A percentile compares a stretch with the other conserved stretches of the same genome.
These are phyloP conservation scores for Lepidocyrtinus sp. DNA, from an alignment of 2,888 invertebrate genomes.

Conservation along the genomic window DNA sequence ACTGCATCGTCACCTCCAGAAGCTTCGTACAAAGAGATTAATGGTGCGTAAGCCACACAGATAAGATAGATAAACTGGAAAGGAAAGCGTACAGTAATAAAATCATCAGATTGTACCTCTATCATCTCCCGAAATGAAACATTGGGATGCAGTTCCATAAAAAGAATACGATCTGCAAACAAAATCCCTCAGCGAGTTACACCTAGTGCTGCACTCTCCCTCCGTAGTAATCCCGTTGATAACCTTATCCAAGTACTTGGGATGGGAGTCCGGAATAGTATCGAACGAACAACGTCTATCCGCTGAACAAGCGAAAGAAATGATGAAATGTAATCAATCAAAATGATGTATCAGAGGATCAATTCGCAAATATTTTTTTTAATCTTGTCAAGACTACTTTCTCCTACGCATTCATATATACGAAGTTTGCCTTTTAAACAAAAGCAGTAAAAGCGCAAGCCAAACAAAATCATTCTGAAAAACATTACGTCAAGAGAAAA, in stretches of 20 bases:
- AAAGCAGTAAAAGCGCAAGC: too few species aligned
- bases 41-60: background rate
- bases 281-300: constrained; percentile 71
- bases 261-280: constrained; percentile 71
- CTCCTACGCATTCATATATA: constrained; percentile 4
- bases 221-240: constrained; percentile 72
- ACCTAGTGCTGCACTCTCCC: constrained; percentile 72
- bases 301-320: constrained; percentile 56
- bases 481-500: background rate
- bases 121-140: constrained; percentile 73
- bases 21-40: constrained; percentile 42
- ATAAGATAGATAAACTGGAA: background rate
- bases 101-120: constrained; percentile 70
- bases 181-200: constrained; percentile 72
- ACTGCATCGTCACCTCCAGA: constrained; percentile 71
- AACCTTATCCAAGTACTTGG: constrained; percentile 72
- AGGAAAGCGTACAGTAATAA: background rate
- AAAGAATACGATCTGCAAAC: constrained; percentile 73
- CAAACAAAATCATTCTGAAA: background rate
- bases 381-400: background rate
- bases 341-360: constrained; percentile 52
- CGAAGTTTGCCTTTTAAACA: background rate
- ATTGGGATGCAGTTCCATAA: constrained; percentile 73
- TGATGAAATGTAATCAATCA: constrained; percentile 46
- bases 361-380: constrained; percentile 11